A percentile compares a stretch with the other conserved stretches of the same genome.
Conservation (phyloP, 2,113 vertebrate genomes). For the Thymallus thymallus region DNA sequence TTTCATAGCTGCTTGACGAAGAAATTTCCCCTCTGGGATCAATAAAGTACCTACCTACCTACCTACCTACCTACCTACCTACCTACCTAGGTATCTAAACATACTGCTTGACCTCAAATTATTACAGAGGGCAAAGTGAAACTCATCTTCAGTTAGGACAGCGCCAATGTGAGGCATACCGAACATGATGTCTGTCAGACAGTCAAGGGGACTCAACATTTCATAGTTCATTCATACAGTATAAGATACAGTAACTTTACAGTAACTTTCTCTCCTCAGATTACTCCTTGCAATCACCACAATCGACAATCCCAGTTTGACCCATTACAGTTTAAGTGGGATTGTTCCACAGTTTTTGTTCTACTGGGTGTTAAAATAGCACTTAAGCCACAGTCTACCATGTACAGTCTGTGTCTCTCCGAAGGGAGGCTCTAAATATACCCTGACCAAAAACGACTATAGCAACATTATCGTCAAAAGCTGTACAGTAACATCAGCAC, state of each 20-base stretch:
- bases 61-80: no score
- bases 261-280: background rate
- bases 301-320: background rate
- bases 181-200: background rate
- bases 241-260: background rate
- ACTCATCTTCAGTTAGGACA: no score
- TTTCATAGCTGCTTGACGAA: no score
- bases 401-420: slow-evolving; percentile 37
- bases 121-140: background rate
- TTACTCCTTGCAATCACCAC: background rate
- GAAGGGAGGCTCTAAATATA: slow-evolving; percentile 64
- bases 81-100: no score
- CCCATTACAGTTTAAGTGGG: background rate
- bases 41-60: no score
- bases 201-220: background rate
- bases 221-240: background rate
- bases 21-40: no score
- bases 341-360: background rate
- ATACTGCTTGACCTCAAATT: no score
- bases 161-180: background rate
- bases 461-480: slow-evolving; percentile 36
- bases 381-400: slow-evolving; percentile 24
- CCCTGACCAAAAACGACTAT: slow-evolving; percentile 43
- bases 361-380: slow-evolving; percentile 16
- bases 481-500: no score